Evolutionary conservation across 2,888 invertebrate species (phyloP).

Genomic region (Laothoe populi): DNA sequence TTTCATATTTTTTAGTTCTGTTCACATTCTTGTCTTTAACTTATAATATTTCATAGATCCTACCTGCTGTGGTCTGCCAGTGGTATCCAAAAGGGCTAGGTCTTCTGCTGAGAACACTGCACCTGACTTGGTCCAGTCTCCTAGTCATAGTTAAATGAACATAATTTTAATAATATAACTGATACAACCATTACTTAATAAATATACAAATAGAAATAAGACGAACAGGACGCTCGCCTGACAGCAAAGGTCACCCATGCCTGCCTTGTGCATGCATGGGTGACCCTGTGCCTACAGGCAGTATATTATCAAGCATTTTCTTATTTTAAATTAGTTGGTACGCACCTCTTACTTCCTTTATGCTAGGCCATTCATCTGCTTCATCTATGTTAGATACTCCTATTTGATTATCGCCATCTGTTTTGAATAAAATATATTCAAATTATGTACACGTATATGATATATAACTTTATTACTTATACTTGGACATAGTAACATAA

Average conservation of each 20-base stretch:
- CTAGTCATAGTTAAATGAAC: constrained; percentile 42
- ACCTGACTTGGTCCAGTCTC: constrained; percentile 76
- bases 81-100: constrained; percentile 72
- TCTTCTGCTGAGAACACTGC: constrained; percentile 81
- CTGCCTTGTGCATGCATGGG: no score
- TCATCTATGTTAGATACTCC: constrained; percentile 59
- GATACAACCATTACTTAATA: no score
- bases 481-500: no score
- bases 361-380: constrained; percentile 77
- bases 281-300: no score
- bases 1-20: no score
- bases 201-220: no score
- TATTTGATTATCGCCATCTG: constrained; percentile 70
- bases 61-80: constrained; percentile 71
- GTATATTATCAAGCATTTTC: not conserved
- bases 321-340: not conserved
- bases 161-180: constrained; percentile 1
- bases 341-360: constrained; percentile 77
- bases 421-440: not conserved
- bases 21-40: no score
- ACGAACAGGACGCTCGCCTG: no score
- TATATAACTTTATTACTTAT: no score
- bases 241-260: no score
- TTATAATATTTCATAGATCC: no score
- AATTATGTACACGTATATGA: not conserved